phyloP scores from a whole-genome alignment of 1,140 invertebrate genomes.

The Micrasema longulum region DNA sequence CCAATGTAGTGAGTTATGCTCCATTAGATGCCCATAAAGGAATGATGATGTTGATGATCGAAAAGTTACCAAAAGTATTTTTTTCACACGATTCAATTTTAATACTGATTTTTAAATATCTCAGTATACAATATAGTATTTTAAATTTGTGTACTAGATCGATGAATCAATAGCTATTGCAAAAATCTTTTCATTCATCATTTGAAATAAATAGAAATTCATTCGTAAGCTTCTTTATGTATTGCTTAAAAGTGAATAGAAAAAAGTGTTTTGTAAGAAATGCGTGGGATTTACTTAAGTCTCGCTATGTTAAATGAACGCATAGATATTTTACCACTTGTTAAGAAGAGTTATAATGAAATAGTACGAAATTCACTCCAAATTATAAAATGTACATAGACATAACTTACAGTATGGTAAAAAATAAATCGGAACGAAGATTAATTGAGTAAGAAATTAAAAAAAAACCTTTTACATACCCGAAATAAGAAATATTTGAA shows the following conservation, averaged over 20 bases:
- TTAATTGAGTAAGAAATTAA: too few relatives aligned
- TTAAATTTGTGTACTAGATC: background rate
- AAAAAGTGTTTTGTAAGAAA: slow-evolving; percentile 22
- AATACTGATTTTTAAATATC: background rate
- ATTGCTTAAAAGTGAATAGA: slow-evolving; percentile 1
- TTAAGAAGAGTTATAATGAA: too few relatives aligned
- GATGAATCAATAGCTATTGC: background rate
- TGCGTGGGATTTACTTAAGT: too few relatives aligned
- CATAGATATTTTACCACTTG: too few relatives aligned
- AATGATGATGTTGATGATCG: background rate
- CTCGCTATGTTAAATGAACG: too few relatives aligned
- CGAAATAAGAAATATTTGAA: too few relatives aligned
- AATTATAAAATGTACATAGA: too few relatives aligned
- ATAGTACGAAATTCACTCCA: too few relatives aligned
- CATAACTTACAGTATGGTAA: too few relatives aligned
- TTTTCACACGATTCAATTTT: background rate
- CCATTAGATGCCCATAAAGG: background rate
- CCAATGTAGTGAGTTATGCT: background rate
- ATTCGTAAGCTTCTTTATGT: background rate
- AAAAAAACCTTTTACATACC: too few relatives aligned
- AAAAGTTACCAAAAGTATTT: background rate
- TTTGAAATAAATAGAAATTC: background rate
- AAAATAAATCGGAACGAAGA: too few relatives aligned
- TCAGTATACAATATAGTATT: background rate
- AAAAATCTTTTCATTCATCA: slow-evolving; percentile 7